Base-by-base conservation (phyloP, 1,140 invertebrate species). In the Harpegnathos saltator region DNA sequence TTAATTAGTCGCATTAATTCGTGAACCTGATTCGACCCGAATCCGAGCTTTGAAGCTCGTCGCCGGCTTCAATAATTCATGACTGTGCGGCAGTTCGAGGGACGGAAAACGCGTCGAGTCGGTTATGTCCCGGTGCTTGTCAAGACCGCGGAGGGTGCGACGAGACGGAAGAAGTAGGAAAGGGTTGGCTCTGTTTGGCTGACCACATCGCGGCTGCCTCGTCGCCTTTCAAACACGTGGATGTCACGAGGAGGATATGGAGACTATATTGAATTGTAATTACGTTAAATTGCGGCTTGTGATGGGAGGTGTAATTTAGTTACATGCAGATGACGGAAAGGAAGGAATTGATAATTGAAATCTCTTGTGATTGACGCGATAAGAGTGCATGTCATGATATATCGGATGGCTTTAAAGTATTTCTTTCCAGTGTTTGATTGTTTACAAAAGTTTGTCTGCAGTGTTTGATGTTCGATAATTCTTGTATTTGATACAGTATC, bases 231-330 rank as follows among this genome's bases (percentile, higher is more conserved):
- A 54, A 61, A 80, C 83, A 85, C 89, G 84, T 86, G 78, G 74
- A 77, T 73, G 62, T 61, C 54, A 61, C 77, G 81, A 62, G 54
- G 68, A 48, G 73, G 87, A 84, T 66, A 92, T 93, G 92, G 91
- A 92, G 84, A 91, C 92, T 84, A 91, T 93, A 89, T 85, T 93
- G 71, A 92, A 92, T 90, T 93, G 92, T 93, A 92, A 92, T 90
- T 65, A 72, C 9, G 12, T 83, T 78, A 22, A 22, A 68, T 78
- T 24, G 24, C 50, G n/a, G 58, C 26, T 61, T 66, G 15, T 9
- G n/a, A 26, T 58, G 12, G 17, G 12, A 69, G 33, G 17, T 58
- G 52, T 58, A 69, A 69, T 69, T 69, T 22, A 69, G 2, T 33
- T 22, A 38, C n/a, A 33, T 38, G 50, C 15, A 29, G 50, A 22